Conservation (phyloP, 2,797 vertebrate species). For the Macrochelys suwanniensis region DNA sequence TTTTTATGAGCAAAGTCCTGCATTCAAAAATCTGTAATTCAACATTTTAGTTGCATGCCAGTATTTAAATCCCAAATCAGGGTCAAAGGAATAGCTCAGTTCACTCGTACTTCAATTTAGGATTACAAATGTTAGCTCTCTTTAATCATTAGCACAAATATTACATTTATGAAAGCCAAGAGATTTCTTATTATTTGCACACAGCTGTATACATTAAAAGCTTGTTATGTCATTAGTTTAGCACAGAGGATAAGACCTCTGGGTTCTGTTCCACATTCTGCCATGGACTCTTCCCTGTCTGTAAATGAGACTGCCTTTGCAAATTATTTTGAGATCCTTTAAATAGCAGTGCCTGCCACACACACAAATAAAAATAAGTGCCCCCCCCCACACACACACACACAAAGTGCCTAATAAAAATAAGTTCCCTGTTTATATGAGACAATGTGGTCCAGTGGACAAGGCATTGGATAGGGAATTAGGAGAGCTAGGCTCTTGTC, state of each 20-base stretch:
- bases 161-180: background rate
- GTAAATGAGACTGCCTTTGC: background rate
- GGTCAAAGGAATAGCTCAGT: background rate
- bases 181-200: background rate
- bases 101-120: background rate
- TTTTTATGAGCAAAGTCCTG: slow-evolving; percentile 18
- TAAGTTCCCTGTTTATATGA: background rate
- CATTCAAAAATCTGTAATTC: slow-evolving; percentile 48
- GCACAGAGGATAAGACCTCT: background rate
- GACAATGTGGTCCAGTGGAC: background rate
- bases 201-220: background rate
- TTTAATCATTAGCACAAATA: background rate
- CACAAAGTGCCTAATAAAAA: background rate
- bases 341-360: background rate
- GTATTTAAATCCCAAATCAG: background rate
- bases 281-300: background rate
- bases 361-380: background rate
- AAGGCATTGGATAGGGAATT: background rate
- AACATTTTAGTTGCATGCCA: slow-evolving; percentile 13
- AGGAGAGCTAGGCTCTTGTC: background rate
- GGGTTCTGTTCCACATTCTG: background rate
- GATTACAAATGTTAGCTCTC: background rate
- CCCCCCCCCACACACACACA: too few species aligned
- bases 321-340: background rate
- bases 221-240: background rate